phyloP scores from a whole-genome alignment of 2,113 vertebrate genomes.

The Chinchilla lanigera region DNA sequence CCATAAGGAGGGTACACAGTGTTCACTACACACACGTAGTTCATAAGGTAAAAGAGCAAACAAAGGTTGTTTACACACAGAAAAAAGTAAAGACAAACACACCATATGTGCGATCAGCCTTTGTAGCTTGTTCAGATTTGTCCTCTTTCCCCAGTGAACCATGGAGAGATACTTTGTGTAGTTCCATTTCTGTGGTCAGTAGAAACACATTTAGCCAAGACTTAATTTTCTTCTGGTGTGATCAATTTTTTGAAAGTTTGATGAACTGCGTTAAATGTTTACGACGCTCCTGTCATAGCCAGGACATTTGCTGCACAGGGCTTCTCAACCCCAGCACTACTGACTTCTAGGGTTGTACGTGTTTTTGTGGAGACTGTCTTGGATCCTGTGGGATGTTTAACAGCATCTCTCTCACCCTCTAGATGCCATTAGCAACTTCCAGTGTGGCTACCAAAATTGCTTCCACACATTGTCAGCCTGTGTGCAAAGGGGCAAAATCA shows the following conservation, averaged over 20 bases:
- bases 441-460: background rate
- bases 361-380: background rate
- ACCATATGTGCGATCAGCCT: background rate
- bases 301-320: background rate
- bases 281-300: background rate
- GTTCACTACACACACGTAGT: background rate
- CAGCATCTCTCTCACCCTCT: background rate
- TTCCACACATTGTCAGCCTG: background rate
- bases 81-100: background rate
- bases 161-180: background rate
- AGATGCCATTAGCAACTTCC: background rate
- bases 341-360: background rate
- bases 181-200: background rate
- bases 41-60: background rate
- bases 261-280: background rate
- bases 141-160: background rate
- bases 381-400: background rate
- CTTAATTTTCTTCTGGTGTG: constrained; percentile 12
- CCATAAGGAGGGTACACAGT: background rate
- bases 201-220: background rate
- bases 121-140: background rate
- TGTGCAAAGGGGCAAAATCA: background rate
- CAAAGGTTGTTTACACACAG: background rate
- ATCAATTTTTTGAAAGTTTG: background rate
- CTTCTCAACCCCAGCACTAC: background rate